These are phyloP conservation scores for Spicauda simplicius DNA, from an alignment of 2,888 invertebrate species.

Conservation along the genomic window DNA sequence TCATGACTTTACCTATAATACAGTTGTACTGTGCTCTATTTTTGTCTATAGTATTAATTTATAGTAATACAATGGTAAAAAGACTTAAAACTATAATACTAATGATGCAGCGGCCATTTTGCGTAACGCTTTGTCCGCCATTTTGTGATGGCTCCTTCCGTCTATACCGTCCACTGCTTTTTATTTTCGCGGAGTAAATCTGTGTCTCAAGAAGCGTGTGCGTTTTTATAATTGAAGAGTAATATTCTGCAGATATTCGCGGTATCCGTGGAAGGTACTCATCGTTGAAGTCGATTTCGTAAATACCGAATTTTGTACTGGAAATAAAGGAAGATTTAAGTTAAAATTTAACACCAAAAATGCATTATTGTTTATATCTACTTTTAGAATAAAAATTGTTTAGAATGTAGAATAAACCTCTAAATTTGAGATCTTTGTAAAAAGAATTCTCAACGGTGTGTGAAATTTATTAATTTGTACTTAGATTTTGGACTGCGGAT, in stretches of 20 bases:
- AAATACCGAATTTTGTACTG: constrained; percentile 51
- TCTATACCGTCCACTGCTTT: constrained; percentile 1
- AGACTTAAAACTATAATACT: neutral
- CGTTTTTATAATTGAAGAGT: constrained; percentile 49
- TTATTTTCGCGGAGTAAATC: neutral
- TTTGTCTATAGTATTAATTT: neutral
- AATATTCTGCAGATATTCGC: constrained; percentile 57
- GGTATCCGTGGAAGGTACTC: constrained; percentile 43
- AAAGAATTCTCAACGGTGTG: too few species aligned
- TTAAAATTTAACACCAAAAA: neutral
- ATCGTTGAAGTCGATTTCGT: constrained; percentile 47
- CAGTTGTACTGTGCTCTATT: too few species aligned
- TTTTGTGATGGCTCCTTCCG: constrained; percentile 20
- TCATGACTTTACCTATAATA: too few species aligned
- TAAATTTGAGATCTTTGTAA: too few species aligned
- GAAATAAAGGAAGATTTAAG: constrained; percentile 18
- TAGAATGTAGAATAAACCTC: too few species aligned
- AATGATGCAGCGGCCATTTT: constrained; percentile 19
- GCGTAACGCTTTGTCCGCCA: constrained; percentile 3
- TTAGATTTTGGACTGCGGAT: too few species aligned
- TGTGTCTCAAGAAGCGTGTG: constrained; percentile 41
- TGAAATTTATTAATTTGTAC: too few species aligned
- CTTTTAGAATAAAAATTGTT: too few species aligned
- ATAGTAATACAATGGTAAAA: neutral
- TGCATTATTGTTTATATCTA: too few species aligned